Conservation (phyloP, 1,140 invertebrate genomes). For the Cecropterus lyciades region DNA sequence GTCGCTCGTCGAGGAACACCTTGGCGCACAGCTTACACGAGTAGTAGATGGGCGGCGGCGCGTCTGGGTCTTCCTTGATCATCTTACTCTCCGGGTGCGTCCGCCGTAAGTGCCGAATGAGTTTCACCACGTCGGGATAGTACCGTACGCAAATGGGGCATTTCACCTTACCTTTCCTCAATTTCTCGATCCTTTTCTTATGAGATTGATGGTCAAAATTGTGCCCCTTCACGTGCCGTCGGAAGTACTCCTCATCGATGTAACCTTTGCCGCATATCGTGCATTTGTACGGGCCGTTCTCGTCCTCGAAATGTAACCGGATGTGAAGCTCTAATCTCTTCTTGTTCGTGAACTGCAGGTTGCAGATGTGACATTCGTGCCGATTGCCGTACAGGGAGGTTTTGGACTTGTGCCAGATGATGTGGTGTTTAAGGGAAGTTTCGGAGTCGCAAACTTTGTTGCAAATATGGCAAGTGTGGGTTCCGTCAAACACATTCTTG, state of each 20-base stretch:
- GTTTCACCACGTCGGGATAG: slow-evolving; percentile 70
- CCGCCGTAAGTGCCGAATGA: slow-evolving; percentile 71
- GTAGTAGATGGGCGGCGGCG: slow-evolving; percentile 60
- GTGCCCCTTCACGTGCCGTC: slow-evolving; percentile 73
- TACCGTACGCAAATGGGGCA: slow-evolving; percentile 76
- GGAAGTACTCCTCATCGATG: slow-evolving; percentile 67
- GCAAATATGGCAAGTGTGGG: slow-evolving; percentile 70
- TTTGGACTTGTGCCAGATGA: slow-evolving; percentile 76
- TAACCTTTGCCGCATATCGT: slow-evolving; percentile 73
- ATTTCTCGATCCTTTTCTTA: slow-evolving; percentile 67
- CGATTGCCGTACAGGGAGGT: slow-evolving; percentile 62
- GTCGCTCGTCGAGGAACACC: slow-evolving; percentile 68
- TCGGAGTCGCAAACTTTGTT: slow-evolving; percentile 76
- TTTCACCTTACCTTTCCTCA: slow-evolving; percentile 73
- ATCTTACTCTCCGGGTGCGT: slow-evolving; percentile 81
- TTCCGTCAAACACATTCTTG: slow-evolving; percentile 54
- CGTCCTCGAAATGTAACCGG: slow-evolving; percentile 72
- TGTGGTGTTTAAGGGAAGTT: slow-evolving; percentile 71
- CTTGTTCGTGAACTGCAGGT: slow-evolving; percentile 75
- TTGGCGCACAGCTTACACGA: slow-evolving; percentile 79
- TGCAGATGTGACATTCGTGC: slow-evolving; percentile 72
- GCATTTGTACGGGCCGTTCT: slow-evolving; percentile 73
- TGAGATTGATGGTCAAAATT: slow-evolving; percentile 75
- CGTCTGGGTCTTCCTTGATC: slow-evolving; percentile 80
- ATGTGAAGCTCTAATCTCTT: slow-evolving; percentile 65